Conservation (phyloP, 2,888 invertebrate species). For the Papilio elwesi region DNA sequence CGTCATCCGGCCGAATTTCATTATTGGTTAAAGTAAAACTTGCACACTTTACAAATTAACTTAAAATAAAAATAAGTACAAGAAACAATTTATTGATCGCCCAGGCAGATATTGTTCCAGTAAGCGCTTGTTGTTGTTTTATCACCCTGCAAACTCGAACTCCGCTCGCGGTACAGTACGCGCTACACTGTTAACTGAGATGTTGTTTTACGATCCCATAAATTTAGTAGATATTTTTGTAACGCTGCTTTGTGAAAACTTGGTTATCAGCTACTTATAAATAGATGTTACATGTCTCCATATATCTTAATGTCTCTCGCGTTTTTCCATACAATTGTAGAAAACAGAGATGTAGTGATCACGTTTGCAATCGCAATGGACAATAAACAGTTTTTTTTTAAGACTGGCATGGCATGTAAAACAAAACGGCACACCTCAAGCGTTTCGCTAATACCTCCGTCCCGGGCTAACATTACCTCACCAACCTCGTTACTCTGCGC, state of each 20-base stretch:
- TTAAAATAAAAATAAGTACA: constrained; percentile 6
- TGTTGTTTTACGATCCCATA: constrained; percentile 15
- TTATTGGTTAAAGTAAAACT: background rate
- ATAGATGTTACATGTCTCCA: constrained; percentile 1
- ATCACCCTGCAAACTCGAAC: constrained; percentile 23
- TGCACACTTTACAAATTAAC: background rate
- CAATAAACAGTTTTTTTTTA: too few relatives aligned
- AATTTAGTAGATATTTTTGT: constrained; percentile 14
- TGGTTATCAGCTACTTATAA: background rate
- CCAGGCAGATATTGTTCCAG: constrained; percentile 1
- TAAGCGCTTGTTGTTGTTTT: constrained; percentile 9
- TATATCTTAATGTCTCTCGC: too few relatives aligned
- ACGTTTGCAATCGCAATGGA: too few relatives aligned
- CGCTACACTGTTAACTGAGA: constrained; percentile 8
- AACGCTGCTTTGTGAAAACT: constrained; percentile 2
- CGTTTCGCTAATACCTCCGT: too few relatives aligned
- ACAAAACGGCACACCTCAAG: too few relatives aligned
- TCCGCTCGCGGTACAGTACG: background rate
- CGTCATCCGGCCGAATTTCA: background rate
- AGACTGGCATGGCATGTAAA: too few relatives aligned
- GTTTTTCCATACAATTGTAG: too few relatives aligned
- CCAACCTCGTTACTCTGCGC: too few relatives aligned
- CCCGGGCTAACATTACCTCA: too few relatives aligned
- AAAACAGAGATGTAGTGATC: too few relatives aligned
- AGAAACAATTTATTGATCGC: constrained; percentile 17